Base-by-base conservation (phyloP, 2,797 vertebrate species). In the Sternarchorhynchus goeldii region DNA sequence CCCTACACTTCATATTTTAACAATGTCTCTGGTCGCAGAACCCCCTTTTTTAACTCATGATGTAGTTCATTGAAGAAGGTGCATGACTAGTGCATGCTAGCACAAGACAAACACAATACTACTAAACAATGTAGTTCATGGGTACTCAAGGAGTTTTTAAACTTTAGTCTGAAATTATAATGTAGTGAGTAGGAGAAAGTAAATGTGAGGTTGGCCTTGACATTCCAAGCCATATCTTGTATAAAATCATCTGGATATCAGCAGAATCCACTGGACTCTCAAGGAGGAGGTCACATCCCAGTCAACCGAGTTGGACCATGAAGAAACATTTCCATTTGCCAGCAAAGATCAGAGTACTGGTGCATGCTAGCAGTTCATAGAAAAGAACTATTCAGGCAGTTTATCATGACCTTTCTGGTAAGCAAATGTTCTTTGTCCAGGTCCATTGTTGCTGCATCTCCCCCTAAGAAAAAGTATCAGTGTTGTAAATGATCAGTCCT, bases 341-440 rank as follows among this genome's bases (percentile, higher is more conserved):
- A 56, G 69, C 79, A 58, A 83, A 77, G 81, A 77, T 85, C 81
- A 58, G 66, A 86, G 77, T 36, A 7, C 34, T 36, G 6, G 34
- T 4, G 34, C 34, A 36, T 36, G 4, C 3, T 36, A 1, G 34
- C 34, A 36, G 34, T 36, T 36, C 34, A 4, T 36, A 84, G 62
- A 36, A 36, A 67, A 34, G 53, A 71, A 68, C 77, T 62, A 82
- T 85, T 88, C 80, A 84, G 71, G 69, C 69, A 72, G 31, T 16
- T 2, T 21, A 29, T 7, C 5, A 32, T 69, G 21, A 31, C 60
- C 41, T 41, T 68, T 45, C 41, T 56, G 36, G 7, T 31, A 32
- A 12, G 1, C 32, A 64, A 17, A n/a, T 5, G 16, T 64, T 36
- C 14, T 64, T 64, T 62, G 4, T 31, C 3, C 21, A 25, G 58